Evolutionary conservation across 2,113 vertebrate genomes (phyloP).

Genomic region (Platysteira castanea): DNA sequence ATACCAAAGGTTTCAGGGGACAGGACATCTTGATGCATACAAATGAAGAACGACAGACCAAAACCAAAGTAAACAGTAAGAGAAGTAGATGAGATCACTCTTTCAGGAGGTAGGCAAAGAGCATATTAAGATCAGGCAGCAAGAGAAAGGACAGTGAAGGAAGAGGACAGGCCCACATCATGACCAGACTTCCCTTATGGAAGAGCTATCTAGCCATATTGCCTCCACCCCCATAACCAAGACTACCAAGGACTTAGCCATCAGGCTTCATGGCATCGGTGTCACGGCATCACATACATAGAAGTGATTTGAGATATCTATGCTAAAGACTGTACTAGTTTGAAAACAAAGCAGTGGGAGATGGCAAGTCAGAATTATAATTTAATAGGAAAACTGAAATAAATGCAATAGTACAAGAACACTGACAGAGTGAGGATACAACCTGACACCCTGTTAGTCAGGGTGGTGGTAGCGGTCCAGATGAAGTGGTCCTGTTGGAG

Average conservation of each 20-base stretch:
- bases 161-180: background rate
- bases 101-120: background rate
- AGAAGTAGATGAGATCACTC: background rate
- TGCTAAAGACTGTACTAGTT: background rate
- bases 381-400: no score
- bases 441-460: no score
- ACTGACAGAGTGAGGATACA: no score
- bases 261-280: background rate
- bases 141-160: background rate
- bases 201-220: background rate
- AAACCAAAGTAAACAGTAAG: background rate
- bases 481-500: no score
- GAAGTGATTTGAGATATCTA: background rate
- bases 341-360: no score
- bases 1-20: background rate
- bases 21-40: background rate
- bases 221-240: background rate
- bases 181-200: rapidly evolving
- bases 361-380: no score
- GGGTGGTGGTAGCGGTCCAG: no score
- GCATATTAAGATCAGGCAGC: background rate
- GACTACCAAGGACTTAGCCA: background rate
- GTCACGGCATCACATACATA: background rate
- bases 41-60: background rate
- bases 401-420: no score